These are phyloP conservation scores for Tragulus kanchil DNA, from an alignment of 2,113 vertebrate genomes.

Conservation along the genomic window DNA sequence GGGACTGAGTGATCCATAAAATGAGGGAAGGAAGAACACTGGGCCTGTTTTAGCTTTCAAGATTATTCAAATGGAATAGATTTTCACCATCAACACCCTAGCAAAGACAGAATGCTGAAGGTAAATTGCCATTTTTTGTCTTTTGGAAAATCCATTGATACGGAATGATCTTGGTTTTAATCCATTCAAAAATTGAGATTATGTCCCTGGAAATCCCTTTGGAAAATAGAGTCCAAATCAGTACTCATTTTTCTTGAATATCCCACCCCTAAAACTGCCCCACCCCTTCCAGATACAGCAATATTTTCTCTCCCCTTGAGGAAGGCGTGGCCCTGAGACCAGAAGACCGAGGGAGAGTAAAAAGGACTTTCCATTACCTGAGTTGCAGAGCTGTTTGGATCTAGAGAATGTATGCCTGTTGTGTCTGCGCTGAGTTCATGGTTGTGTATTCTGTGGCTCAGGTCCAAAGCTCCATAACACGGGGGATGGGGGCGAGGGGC, in stretches of 20 bases:
- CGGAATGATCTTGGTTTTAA: slow-evolving; percentile 57
- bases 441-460: slow-evolving; percentile 14
- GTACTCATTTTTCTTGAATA: background rate
- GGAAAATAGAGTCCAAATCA: slow-evolving; percentile 36
- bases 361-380: background rate
- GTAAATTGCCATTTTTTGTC: slow-evolving; percentile 46
- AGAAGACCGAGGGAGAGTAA: background rate
- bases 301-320: background rate
- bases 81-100: slow-evolving; percentile 36
- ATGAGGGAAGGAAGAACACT: slow-evolving; percentile 43
- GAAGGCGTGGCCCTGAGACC: background rate
- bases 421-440: background rate
- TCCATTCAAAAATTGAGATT: slow-evolving; percentile 38
- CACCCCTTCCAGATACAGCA: background rate
- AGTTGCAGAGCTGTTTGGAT: background rate
- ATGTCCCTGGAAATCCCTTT: slow-evolving; percentile 41
- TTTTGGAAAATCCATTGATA: slow-evolving; percentile 69
- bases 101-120: slow-evolving; percentile 37
- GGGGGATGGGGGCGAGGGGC: too few species aligned
- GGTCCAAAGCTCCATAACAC: background rate
- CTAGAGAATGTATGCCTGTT: background rate
- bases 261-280: too few species aligned
- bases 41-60: slow-evolving; percentile 61
- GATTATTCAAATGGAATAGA: slow-evolving; percentile 41
- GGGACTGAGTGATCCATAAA: slow-evolving; percentile 36